A percentile compares a stretch with the other conserved stretches of the same genome.
Conservation (phyloP, 1,140 invertebrate species). For the Lordiphosa clarofinis region DNA sequence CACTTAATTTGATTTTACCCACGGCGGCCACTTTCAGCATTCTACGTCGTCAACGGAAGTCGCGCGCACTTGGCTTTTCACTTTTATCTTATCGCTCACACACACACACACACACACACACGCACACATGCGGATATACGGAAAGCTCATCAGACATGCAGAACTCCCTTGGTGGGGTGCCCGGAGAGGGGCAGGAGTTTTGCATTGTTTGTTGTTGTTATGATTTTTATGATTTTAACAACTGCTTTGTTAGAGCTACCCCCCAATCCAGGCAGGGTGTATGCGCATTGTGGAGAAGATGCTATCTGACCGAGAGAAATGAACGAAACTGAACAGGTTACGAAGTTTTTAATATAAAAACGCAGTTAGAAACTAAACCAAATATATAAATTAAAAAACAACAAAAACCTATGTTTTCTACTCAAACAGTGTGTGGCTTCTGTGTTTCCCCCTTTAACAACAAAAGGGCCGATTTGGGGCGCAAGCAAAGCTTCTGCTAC, state of each 20-base stretch:
- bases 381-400: too few relatives aligned
- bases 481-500: too few relatives aligned
- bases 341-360: too few relatives aligned
- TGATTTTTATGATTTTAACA: conserved; percentile 74
- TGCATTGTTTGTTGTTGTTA: conserved; percentile 61
- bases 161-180: conserved; percentile 30
- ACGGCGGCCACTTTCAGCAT: conserved; percentile 8
- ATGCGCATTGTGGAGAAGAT: too few relatives aligned
- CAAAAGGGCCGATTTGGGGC: too few relatives aligned
- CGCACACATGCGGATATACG: conserved; percentile 3
- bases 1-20: conserved; percentile 9
- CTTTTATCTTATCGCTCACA: conserved; percentile 34
- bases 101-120: conserved; percentile 9
- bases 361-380: too few relatives aligned
- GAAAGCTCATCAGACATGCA: conserved; percentile 71
- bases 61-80: conserved; percentile 34
- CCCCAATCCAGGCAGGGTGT: too few relatives aligned
- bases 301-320: too few relatives aligned
- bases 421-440: too few relatives aligned
- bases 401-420: too few relatives aligned
- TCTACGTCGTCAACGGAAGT: conserved; percentile 28
- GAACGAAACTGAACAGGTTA: too few relatives aligned
- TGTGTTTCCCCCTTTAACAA: too few relatives aligned
- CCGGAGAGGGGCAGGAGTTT: neutral
- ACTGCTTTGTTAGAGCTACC: conserved; percentile 14